Base-by-base conservation (phyloP, 2,113 vertebrate genomes). In the Percopsis transmontana region DNA sequence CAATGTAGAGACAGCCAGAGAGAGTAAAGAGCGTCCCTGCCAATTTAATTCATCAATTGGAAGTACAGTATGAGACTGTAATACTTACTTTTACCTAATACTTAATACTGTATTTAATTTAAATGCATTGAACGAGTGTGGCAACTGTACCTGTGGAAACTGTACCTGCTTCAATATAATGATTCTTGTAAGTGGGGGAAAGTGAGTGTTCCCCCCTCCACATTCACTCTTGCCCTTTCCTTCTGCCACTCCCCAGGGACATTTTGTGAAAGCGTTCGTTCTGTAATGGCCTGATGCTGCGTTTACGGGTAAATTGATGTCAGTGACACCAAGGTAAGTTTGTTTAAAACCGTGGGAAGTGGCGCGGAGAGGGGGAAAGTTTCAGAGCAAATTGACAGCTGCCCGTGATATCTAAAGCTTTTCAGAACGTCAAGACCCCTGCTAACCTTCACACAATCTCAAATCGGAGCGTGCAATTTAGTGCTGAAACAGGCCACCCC, bases 231-330 rank as follows among this genome's bases (percentile, higher is more conserved):
- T 9, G 8, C n/a, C 5, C 48, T 18, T 33, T 73, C 53, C 44
- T 51, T 61, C 63, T 4, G 72, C 19, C 51, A 12, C 58, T 50
- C 82, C 69, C 33, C 38, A 60, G 79, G 81, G 79, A 83, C 50
- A 58, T 13, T 53, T 44, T 69, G 68, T 66, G 79, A 78, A 60
- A 62, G 76, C 51, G 15, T 61, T 40, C 8, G n/a, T 72, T 77
- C 71, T 58, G 62, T 81, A 85, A 88, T 82, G 65, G 76, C 58
- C 53, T 60, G 8, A 41, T 23, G 11, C 58, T 70, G 80, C 81
- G 89, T 88, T 89, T 78, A 84, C 69, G 79, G 74, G 62, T 83
- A 88, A 92, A 88, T 86, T 86, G 89, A 81, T 88, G 90, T 89
- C 85, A 88, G 74, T 82, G 83, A 86, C 83, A 82, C 66, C 52